Base-by-base conservation (phyloP, 2,888 invertebrate genomes). In the Amphipyra berbera region DNA sequence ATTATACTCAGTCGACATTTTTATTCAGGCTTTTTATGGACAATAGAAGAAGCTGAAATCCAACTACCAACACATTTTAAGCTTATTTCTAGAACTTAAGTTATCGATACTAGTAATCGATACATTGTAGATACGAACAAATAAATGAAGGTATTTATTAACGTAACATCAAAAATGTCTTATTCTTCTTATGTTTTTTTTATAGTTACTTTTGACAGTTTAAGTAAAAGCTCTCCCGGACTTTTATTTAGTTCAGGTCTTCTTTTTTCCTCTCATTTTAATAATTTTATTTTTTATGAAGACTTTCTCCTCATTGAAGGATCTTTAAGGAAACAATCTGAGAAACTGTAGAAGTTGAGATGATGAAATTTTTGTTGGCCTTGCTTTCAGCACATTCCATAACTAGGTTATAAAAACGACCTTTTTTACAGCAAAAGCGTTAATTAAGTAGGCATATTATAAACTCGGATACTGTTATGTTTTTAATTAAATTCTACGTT, bases 401-500 rank as follows among this genome's bases (percentile, higher is more conserved):
- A 78, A 79, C 74, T 72, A 82, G 69, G 78, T 77, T 80, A 75
- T 78, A 73, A 81, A 68, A 73, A 78, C 74, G 67, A 71, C 62
- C 72, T 74, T 81, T 77, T 81, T 73, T 73, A 82, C 73, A 77
- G 70, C 67, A 60, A 76, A 82, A 73, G 73, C 70, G 67, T 86
- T 84, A 84, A 86, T 86, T 83, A 85, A 82, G 82, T 78, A 82
- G 71, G 73, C 77, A 71, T 79, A 81, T 83, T 81, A 84, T 73
- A 76, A 85, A 82, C 81, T 73, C 68, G 74, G 82, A 77, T 79
- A 76, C 64, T 78, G 70, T 74, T 78, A 75, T 79, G 58, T 78
- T 84, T 83, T 83, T 78, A 82, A 82, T 83, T 81, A 85, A 83
- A 65, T 81, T 81, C 68, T 76, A 58, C 60, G 54, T 54, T 44